phyloP scores from a whole-genome alignment of 2,797 vertebrate species.

The Myotis findleyi region DNA sequence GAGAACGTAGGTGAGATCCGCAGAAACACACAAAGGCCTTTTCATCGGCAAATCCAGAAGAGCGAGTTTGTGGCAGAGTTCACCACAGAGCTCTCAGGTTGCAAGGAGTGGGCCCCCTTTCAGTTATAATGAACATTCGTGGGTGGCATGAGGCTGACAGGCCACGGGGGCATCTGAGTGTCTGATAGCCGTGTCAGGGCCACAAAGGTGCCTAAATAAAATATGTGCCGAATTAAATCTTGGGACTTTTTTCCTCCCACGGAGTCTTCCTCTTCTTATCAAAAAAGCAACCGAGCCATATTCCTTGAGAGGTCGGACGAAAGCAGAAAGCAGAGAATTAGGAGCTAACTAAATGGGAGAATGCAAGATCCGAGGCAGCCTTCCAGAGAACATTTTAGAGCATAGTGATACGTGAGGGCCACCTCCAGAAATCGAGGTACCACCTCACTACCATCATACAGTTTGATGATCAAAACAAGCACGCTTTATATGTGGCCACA shows the following conservation, averaged over 20 bases:
- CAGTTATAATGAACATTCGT: slow-evolving; percentile 69
- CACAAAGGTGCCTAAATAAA: neutral
- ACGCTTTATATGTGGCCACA: fast-evolving
- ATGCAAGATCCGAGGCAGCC: fast-evolving
- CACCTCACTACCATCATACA: fast-evolving
- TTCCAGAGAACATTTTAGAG: neutral
- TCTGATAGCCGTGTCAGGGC: neutral
- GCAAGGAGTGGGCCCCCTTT: slow-evolving; percentile 49
- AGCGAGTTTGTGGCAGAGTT: slow-evolving; percentile 51
- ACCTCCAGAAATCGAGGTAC: neutral
- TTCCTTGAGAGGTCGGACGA: neutral
- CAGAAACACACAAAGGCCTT: slow-evolving; percentile 74
- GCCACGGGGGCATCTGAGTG: neutral
- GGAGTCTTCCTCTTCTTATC: neutral
- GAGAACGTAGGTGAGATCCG: slow-evolving; percentile 12
- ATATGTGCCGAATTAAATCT: neutral
- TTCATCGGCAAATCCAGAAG: slow-evolving; percentile 73
- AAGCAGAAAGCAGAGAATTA: neutral
- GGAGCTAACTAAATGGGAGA: neutral
- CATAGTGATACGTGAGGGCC: neutral
- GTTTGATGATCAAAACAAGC: neutral
- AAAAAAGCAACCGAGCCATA: neutral
- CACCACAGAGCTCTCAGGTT: slow-evolving; percentile 64
- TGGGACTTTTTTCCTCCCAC: neutral
- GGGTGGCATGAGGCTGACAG: slow-evolving; percentile 57